Conservation (phyloP, 1,140 invertebrate genomes). For the Diabrotica undecimpunctata region DNA sequence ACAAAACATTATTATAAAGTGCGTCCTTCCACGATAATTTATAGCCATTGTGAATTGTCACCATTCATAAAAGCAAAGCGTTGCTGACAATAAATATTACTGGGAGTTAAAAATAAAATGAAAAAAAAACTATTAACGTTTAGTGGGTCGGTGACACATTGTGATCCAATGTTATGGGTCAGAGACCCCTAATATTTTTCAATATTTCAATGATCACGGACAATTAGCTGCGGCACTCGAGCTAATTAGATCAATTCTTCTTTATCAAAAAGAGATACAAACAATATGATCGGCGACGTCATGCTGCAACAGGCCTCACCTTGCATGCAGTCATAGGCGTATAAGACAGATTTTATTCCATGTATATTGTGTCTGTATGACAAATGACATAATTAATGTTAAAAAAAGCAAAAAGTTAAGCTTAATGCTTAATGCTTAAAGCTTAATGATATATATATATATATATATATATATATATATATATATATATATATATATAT, state of each 20-base stretch:
- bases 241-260: too few species aligned
- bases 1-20: too few species aligned
- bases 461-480: too few species aligned
- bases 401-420: too few species aligned
- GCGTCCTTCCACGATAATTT: not conserved
- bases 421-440: too few species aligned
- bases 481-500: too few species aligned
- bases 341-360: too few species aligned
- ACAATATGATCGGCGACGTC: not conserved
- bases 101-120: not conserved
- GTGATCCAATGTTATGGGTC: not conserved
- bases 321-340: too few species aligned
- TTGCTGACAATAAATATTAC: not conserved
- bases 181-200: not conserved
- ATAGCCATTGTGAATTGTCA: not conserved
- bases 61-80: not conserved
- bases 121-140: not conserved
- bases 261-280: not conserved
- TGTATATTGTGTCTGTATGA: too few species aligned
- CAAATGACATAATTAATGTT: too few species aligned
- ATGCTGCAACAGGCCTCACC: not conserved
- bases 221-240: not conserved
- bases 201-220: not conserved
- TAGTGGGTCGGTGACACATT: not conserved
- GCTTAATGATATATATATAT: too few species aligned